Base-by-base conservation (phyloP, 2,888 invertebrate genomes). In the Acronicta alni region DNA sequence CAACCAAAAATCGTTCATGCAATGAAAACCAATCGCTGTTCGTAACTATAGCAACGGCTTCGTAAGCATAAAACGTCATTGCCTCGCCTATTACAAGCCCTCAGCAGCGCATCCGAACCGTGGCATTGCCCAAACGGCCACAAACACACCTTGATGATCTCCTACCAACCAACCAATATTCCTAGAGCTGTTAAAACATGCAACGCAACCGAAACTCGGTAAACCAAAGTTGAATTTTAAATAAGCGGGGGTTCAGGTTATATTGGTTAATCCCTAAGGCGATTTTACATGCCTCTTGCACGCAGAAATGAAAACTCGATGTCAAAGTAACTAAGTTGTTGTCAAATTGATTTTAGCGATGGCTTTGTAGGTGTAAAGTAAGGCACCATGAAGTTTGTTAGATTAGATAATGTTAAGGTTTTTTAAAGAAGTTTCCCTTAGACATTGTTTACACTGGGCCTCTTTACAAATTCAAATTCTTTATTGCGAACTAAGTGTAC, bases 251-350 rank as follows among this genome's bases (percentile, higher is more conserved):
- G 75, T 17, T 75, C 75, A 23, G 10, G 32, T 12, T 68, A 60
- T 18, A 52, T 16, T 82, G 75, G 84, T 65, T 15, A 1, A 8
- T 1, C 46, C 75, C 60, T 84, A 84, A 89, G 79, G 75, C 69
- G 77, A 88, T 89, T 85, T 75, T 80, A 76, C 79, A 89, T 88
- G 89, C 77, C 81, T 79, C 80, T 81, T 88, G 85, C 78, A 76
- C 84, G 78, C 77, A 80, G 79, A 87, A 84, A 89, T 89, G 89
- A 86, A 89, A 89, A 86, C 82, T 85, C 77, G 77, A 74, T 79
- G 80, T 72, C 20, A 51, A 48, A 57, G 81, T 84, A 86, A 88
- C 79, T 75, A 78, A 80, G 79, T 80, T 78, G 73, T 65, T 78
- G 71, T 73, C 66, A 79, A 80, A 83, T 81, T 80, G 79, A 82